A percentile compares a stretch with the other conserved stretches of the same genome.
Conservation (phyloP, 2,797 vertebrate genomes). For the Phrynocephalus forsythii region DNA sequence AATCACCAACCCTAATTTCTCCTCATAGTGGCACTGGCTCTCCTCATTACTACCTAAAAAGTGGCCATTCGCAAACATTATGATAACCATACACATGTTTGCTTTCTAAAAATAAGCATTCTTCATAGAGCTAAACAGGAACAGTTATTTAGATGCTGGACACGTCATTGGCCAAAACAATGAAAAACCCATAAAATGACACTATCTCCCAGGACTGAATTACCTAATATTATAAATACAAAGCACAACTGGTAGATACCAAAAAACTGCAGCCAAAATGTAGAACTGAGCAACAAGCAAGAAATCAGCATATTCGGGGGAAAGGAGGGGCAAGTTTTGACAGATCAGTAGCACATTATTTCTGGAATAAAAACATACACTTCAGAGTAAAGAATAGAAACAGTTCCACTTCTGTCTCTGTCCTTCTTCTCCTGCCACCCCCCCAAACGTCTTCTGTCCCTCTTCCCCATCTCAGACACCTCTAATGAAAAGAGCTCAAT, state of each 20-base stretch:
- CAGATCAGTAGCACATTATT: too few species aligned
- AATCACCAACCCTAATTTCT: constrained; percentile 44
- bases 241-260: neutral
- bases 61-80: constrained; percentile 22
- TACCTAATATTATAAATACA: neutral
- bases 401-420: neutral
- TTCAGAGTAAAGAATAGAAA: too few species aligned
- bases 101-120: constrained; percentile 36
- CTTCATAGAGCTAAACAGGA: constrained; percentile 39
- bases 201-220: neutral
- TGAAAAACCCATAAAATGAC: neutral
- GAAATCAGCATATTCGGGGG: too few species aligned
- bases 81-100: constrained; percentile 36
- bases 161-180: neutral
- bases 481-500: neutral
- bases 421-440: neutral
- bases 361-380: too few species aligned
- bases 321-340: too few species aligned
- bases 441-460: neutral
- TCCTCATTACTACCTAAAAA: constrained; percentile 47
- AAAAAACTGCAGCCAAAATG: neutral
- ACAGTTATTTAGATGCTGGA: neutral
- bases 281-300: too few species aligned
- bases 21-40: constrained; percentile 28
- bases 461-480: neutral